Percentiles rank a stretch among this genome's conserved stretches.
These are phyloP conservation scores for Rhinolophus ferrumequinum DNA, from an alignment of 2,113 vertebrate species.

Conservation along the genomic window DNA sequence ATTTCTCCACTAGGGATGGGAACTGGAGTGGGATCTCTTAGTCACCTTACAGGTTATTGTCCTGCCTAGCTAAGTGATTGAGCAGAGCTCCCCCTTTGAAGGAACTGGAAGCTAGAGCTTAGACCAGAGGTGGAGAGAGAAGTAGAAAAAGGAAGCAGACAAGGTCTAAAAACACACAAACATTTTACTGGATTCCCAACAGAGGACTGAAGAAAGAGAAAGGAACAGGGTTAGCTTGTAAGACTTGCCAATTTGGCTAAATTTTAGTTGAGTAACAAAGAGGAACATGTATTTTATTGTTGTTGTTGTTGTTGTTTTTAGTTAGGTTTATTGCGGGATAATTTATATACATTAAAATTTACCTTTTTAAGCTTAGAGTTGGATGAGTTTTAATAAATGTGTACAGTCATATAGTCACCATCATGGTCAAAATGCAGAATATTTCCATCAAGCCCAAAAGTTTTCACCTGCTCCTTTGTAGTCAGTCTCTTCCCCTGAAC, in stretches of 20 bases:
- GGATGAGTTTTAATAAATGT: background rate
- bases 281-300: background rate
- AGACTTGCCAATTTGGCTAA: background rate
- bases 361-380: background rate
- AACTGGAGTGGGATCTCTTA: background rate
- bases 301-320: background rate
- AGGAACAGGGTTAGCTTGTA: background rate
- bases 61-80: background rate
- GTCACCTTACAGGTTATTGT: background rate
- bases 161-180: background rate
- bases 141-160: background rate
- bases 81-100: background rate
- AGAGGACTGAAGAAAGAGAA: background rate
- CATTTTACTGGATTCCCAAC: background rate
- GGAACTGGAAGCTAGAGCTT: background rate
- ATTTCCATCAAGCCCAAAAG: background rate
- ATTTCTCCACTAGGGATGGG: background rate
- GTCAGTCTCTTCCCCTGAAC: background rate
- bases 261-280: conserved; percentile 17
- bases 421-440: background rate
- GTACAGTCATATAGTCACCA: background rate
- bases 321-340: background rate
- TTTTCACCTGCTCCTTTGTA: background rate
- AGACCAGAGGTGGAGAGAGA: background rate
- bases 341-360: background rate